Base-by-base conservation (phyloP, 2,888 invertebrate species). In the Psylliodes chrysocephalus region DNA sequence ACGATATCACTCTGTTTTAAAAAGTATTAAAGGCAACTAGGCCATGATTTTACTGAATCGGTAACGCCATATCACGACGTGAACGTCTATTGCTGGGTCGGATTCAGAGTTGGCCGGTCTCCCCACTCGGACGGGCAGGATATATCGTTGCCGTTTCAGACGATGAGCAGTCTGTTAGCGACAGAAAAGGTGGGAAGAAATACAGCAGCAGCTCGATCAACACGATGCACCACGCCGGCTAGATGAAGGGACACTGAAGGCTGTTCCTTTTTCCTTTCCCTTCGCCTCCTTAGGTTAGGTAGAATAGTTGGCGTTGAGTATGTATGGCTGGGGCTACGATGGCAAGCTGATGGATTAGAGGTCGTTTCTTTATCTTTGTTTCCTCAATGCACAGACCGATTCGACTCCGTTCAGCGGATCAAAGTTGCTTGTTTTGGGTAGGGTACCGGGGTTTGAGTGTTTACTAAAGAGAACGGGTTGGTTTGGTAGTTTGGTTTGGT, bases 81-180 rank as follows among this genome's bases (percentile, higher is more conserved):
- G 18, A 28, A 22, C 28, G 47, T 22, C 38, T 38, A 38, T 14
- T 7, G 46, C 19, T 18, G 42, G 42, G 42, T 46, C 46, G 46
- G 19, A 46, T n/a, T 17, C 47, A 47, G 25, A 17, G 49, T 19
- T 60, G 57, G 44, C 64, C 54, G 57, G 53, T 51, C 64, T 68
- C 73, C 71, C 71, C 73, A 73, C 73, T 71, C 67, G 51, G 38
- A 17, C 60, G 55, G 46, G 44, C 68, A 64, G 70, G 66, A 70
- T 70, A 66, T 33, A 66, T 42, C 55, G 60, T 42, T 55, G 59
- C 47, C 54, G 59, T 56, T 59, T 60, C 55, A 54, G 57, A 64
- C 67, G 71, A 60, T 67, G 65, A 67, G 66, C 68, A 25, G n/a
- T 38, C 17, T 19, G 60, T 59, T 69, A 62, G 64, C 60, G 64